Conservation (phyloP, 1,140 invertebrate species). For the Ceratosolen solmsi region DNA sequence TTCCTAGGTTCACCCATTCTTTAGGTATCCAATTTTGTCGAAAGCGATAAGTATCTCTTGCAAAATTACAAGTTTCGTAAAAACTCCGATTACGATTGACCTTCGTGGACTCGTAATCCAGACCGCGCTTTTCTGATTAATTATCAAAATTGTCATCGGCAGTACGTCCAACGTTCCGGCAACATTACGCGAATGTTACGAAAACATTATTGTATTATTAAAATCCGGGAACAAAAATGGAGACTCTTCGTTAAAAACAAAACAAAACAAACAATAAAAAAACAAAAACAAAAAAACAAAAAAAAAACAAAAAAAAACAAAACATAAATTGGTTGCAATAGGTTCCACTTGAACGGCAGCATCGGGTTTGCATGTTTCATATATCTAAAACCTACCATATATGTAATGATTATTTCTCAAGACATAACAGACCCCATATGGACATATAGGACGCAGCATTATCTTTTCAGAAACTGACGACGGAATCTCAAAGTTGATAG, state of each 20-base stretch:
- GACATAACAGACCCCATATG: background rate
- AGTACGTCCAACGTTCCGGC: no score
- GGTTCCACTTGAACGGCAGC: background rate
- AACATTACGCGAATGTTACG: no score
- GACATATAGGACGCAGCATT: background rate
- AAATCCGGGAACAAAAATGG: no score
- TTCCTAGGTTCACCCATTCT: slow-evolving; percentile 2
- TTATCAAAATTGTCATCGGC: no score
- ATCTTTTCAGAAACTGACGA: background rate
- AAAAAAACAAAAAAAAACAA: no score
- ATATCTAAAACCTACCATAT: no score
- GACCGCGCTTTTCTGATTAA: no score
- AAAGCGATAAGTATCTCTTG: background rate
- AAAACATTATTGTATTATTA: no score
- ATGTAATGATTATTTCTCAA: background rate
- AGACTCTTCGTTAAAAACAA: no score
- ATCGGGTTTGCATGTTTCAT: background rate
- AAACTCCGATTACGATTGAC: background rate
- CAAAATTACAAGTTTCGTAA: background rate
- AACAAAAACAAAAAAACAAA: no score
- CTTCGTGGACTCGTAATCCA: background rate
- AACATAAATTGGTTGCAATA: background rate
- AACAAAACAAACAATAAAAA: no score
- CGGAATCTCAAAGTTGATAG: background rate
- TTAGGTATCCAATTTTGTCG: slow-evolving; percentile 2